Percentiles rank a stretch among this genome's conserved stretches.
phyloP scores from a whole-genome alignment of 2,113 vertebrate genomes.

The Haplochromis vanheusdeni region DNA sequence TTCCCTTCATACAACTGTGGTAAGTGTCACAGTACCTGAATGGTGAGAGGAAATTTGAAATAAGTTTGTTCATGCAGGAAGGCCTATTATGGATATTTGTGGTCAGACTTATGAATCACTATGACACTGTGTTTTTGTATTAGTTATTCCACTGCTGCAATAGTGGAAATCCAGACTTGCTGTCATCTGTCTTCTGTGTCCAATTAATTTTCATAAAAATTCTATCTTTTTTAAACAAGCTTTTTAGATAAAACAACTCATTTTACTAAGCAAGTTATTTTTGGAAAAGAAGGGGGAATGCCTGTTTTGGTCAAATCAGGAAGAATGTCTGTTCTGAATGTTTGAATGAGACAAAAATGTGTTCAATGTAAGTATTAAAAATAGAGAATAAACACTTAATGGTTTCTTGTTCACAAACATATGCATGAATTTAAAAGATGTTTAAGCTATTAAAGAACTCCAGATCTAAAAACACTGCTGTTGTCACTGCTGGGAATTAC shows the following conservation, averaged over 20 bases:
- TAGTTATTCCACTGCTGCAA: neutral
- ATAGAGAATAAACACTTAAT: neutral
- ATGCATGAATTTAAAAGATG: neutral
- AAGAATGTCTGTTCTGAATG: neutral
- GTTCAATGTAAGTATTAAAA: neutral
- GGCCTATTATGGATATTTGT: neutral
- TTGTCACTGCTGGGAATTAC: neutral
- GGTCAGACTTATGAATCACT: conserved; percentile 7
- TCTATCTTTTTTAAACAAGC: neutral
- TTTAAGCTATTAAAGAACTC: neutral
- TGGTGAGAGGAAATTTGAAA: neutral
- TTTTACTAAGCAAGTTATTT: neutral
- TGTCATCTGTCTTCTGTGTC: neutral
- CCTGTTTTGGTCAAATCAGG: neutral
- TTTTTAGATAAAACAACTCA: neutral
- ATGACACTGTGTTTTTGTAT: neutral
- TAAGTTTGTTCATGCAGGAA: neutral
- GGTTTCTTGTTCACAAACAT: neutral
- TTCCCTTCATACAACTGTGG: neutral
- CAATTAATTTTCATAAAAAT: neutral
- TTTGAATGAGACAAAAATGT: neutral
- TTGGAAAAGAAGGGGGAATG: neutral
- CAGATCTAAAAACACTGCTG: neutral
- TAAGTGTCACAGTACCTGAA: neutral
- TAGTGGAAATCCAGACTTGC: neutral